A percentile compares a stretch with the other conserved stretches of the same genome.
Evolutionary conservation across 2,113 vertebrate genomes (phyloP).

Genomic region (Calidris pygmaea): DNA sequence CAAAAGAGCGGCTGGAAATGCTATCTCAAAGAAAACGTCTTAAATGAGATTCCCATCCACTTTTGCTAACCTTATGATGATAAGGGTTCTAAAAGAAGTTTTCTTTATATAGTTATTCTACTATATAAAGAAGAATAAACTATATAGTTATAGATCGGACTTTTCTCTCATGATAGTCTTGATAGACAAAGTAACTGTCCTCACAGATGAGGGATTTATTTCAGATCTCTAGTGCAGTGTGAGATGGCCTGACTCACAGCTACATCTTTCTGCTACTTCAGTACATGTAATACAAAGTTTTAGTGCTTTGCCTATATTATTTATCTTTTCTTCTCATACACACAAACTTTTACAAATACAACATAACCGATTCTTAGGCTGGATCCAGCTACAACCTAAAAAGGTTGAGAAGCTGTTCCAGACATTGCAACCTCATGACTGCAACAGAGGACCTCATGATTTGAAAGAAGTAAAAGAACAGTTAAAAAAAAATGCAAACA

Average conservation of each 20-base stretch:
- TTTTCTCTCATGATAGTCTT: not conserved
- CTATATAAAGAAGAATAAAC: not conserved
- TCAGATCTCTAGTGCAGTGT: not conserved
- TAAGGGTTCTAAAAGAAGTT: not conserved
- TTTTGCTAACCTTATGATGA: not conserved
- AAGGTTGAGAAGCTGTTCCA: not conserved
- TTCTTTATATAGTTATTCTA: not conserved
- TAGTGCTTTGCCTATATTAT: not conserved
- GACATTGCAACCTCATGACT: not conserved
- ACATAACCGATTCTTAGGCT: not conserved
- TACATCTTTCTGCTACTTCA: not conserved
- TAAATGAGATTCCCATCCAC: not conserved
- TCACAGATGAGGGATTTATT: not conserved
- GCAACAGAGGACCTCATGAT: not conserved
- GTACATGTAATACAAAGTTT: not conserved
- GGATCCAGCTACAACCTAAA: not conserved
- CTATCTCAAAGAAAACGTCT: not conserved
- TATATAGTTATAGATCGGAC: not conserved
- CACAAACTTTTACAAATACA: not conserved
- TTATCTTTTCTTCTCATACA: not conserved
- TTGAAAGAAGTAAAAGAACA: not conserved
- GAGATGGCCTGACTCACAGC: not conserved
- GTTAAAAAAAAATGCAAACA: not conserved
- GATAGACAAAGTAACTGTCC: not conserved
- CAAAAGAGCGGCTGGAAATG: not conserved